Conservation (phyloP, 2,113 vertebrate genomes). For the Pterocles burchelli region DNA sequence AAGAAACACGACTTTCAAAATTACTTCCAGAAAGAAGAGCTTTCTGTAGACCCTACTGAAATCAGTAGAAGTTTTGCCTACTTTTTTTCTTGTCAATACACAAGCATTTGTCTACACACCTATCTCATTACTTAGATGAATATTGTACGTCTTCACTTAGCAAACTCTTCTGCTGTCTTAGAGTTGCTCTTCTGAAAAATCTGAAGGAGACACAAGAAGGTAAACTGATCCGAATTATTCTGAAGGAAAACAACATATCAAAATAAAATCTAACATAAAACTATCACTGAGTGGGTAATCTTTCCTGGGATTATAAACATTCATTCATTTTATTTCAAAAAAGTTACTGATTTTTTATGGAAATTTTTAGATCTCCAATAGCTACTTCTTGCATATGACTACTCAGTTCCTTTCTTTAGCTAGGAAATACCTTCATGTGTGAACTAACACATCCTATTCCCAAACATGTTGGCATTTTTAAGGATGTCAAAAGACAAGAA, state of each 20-base stretch:
- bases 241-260: not conserved
- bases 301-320: not conserved
- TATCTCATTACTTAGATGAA: not conserved
- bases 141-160: not conserved
- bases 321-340: not conserved
- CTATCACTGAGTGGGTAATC: not conserved
- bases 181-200: not conserved
- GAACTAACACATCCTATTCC: not conserved
- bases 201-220: not conserved
- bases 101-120: not conserved
- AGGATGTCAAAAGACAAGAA: not conserved
- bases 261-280: not conserved
- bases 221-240: not conserved
- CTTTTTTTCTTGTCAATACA: not conserved
- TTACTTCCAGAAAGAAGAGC: not conserved
- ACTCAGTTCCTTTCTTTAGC: not conserved
- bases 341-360: not conserved
- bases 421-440: not conserved
- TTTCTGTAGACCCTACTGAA: not conserved
- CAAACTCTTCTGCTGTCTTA: not conserved
- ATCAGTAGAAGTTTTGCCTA: not conserved
- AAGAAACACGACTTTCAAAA: not conserved
- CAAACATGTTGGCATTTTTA: not conserved
- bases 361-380: not conserved
- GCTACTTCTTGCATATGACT: not conserved